A percentile compares a stretch with the other conserved stretches of the same genome.
Evolutionary conservation across 2,888 invertebrate genomes (phyloP).

Genomic region (Byasa hedistus): DNA sequence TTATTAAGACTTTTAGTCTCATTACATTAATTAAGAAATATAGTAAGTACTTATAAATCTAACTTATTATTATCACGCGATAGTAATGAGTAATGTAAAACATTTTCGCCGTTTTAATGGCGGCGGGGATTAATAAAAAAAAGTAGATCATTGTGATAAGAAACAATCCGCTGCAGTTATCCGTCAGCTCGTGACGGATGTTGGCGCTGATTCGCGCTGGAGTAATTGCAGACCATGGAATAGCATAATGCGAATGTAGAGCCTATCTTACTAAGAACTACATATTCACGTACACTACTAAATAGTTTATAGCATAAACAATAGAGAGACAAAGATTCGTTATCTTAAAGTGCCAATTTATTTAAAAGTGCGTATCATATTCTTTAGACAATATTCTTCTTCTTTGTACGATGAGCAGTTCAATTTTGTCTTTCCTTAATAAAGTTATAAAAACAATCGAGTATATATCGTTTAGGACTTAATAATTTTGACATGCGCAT

Average conservation of each 20-base stretch:
- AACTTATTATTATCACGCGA: background rate
- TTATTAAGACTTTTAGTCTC: too few species aligned
- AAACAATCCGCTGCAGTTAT: conserved; percentile 5
- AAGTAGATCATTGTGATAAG: conserved; percentile 10
- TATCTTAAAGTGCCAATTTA: too few species aligned
- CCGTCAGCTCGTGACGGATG: conserved; percentile 15
- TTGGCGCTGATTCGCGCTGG: background rate
- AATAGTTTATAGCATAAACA: background rate
- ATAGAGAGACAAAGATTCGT: too few species aligned
- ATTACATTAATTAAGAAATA: background rate
- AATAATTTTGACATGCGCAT: background rate
- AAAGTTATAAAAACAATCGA: background rate
- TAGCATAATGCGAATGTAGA: background rate
- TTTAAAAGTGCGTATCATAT: too few species aligned
- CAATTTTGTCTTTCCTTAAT: too few species aligned
- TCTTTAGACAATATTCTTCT: too few species aligned
- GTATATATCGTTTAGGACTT: background rate
- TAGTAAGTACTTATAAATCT: background rate
- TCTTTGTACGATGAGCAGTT: background rate
- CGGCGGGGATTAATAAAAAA: conserved; percentile 5
- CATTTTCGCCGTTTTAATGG: background rate
- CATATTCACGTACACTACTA: background rate
- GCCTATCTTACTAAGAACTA: background rate
- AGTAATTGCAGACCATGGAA: background rate
- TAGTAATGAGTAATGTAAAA: background rate